Evolutionary conservation across 1,140 invertebrate genomes (phyloP).

Genomic region (Danaus melanippus): DNA sequence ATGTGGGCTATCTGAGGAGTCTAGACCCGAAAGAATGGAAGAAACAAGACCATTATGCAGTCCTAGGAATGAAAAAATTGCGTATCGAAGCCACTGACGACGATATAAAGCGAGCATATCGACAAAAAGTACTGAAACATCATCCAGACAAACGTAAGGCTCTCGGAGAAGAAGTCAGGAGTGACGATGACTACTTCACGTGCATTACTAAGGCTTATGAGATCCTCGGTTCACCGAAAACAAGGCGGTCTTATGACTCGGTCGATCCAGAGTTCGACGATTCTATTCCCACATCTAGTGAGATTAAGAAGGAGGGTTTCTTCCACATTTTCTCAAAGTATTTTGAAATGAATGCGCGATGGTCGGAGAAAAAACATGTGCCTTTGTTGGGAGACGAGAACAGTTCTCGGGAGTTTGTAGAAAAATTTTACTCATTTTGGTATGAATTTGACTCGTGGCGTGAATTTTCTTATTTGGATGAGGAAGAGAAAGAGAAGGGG

Average conservation of each 20-base stretch:
- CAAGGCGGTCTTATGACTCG: constrained; percentile 94
- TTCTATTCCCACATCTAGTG: constrained; percentile 81
- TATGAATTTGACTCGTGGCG: constrained; percentile 99
- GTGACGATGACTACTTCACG: constrained; percentile 97
- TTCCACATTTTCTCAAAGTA: constrained; percentile 83
- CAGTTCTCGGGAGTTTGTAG: constrained; percentile 81
- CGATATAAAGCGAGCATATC: constrained; percentile 94
- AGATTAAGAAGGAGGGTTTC: constrained; percentile 86
- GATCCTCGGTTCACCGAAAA: constrained; percentile 85
- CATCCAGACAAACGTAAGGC: constrained; percentile 98
- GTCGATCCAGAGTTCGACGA: constrained; percentile 97
- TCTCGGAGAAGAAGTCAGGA: constrained; percentile 85
- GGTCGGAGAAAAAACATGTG: constrained; percentile 92
- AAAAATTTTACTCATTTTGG: constrained; percentile 93
- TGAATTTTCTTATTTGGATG: constrained; percentile 99
- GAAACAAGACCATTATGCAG: constrained; percentile 96
- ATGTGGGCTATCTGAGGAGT: constrained; percentile 88
- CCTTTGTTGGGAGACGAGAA: constrained; percentile 87
- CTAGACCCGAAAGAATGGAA: constrained; percentile 98
- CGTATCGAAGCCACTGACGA: constrained; percentile 88
- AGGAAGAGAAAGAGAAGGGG: constrained; percentile 98
- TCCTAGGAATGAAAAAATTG: constrained; percentile 88
- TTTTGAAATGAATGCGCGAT: constrained; percentile 91
- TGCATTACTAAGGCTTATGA: constrained; percentile 95
- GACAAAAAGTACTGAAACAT: constrained; percentile 93